These are phyloP conservation scores for Dendrolimus houi DNA, from an alignment of 2,888 invertebrate genomes.

Conservation along the genomic window DNA sequence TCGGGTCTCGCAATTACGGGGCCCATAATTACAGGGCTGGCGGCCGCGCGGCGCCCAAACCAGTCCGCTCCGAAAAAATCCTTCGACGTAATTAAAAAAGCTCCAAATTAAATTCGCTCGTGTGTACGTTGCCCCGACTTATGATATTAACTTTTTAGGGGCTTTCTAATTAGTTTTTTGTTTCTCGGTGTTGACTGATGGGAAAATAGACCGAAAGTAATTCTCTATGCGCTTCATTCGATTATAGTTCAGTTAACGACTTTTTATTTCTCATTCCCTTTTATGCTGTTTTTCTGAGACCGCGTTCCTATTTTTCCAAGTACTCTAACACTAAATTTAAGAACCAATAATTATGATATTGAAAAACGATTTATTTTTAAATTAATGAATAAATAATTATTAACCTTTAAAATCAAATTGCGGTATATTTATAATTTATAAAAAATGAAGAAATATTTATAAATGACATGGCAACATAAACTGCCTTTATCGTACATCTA, in stretches of 20 bases:
- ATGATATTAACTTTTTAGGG: constrained; percentile 72
- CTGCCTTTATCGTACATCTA: no score
- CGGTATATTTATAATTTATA: no score
- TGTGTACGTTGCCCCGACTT: constrained; percentile 61
- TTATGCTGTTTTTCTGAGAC: background rate
- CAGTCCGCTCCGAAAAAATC: constrained; percentile 58
- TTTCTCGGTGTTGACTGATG: constrained; percentile 40
- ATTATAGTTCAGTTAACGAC: constrained; percentile 10
- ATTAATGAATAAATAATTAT: no score
- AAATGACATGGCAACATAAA: no score
- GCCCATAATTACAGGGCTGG: constrained; percentile 73
- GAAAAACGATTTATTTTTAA: no score
- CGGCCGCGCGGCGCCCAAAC: constrained; percentile 67
- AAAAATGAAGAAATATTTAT: no score
- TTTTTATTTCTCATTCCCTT: constrained; percentile 2
- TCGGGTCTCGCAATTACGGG: constrained; percentile 69
- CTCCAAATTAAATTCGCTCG: constrained; percentile 76
- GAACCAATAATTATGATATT: no score
- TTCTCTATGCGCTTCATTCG: constrained; percentile 1
- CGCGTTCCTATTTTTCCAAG: constrained; percentile 5
- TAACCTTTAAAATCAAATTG: no score
- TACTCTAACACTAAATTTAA: no score
- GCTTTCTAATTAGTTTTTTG: constrained; percentile 70
- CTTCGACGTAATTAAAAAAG: constrained; percentile 73
- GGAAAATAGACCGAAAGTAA: constrained; percentile 30